Conservation (phyloP, 1,140 invertebrate species). For the Trichogramma pretiosum region DNA sequence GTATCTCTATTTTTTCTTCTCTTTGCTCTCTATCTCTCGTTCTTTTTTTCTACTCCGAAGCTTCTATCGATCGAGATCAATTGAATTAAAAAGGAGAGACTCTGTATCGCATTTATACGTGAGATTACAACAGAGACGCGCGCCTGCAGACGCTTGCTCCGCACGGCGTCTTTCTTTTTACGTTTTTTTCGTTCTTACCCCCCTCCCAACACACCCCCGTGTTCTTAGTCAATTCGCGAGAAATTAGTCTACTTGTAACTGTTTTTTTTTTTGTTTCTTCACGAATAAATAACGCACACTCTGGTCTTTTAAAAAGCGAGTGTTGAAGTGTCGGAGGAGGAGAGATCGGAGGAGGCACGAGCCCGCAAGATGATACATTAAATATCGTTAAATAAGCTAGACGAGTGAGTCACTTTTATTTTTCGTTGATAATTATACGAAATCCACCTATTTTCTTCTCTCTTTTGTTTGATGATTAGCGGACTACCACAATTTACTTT, state of each 20-base stretch:
- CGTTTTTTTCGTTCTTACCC: no score
- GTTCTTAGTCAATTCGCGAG: slow-evolving; percentile 17
- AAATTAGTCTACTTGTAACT: slow-evolving; percentile 16
- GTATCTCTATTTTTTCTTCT: slow-evolving; percentile 3
- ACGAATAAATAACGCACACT: neutral
- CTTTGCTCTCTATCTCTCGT: slow-evolving; percentile 1
- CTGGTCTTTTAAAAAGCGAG: slow-evolving; percentile 10
- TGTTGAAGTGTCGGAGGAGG: neutral
- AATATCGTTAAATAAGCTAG: slow-evolving; percentile 6
- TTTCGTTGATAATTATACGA: no score
- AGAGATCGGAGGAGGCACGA: slow-evolving; percentile 14
- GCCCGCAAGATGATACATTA: slow-evolving; percentile 1
- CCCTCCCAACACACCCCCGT: slow-evolving; percentile 6
- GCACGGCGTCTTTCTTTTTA: no score
- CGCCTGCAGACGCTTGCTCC: no score
- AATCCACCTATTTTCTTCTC: no score
- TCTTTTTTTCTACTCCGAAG: neutral
- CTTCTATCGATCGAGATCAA: slow-evolving; percentile 12
- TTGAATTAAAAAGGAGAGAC: no score
- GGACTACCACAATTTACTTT: no score
- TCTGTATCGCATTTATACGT: no score
- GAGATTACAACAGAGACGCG: no score
- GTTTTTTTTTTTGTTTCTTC: slow-evolving; percentile 1
- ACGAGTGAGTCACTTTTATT: no score
- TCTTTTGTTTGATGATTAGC: no score